Conservation (phyloP, 2,113 vertebrate species). For the Muscicapa adusta region DNA sequence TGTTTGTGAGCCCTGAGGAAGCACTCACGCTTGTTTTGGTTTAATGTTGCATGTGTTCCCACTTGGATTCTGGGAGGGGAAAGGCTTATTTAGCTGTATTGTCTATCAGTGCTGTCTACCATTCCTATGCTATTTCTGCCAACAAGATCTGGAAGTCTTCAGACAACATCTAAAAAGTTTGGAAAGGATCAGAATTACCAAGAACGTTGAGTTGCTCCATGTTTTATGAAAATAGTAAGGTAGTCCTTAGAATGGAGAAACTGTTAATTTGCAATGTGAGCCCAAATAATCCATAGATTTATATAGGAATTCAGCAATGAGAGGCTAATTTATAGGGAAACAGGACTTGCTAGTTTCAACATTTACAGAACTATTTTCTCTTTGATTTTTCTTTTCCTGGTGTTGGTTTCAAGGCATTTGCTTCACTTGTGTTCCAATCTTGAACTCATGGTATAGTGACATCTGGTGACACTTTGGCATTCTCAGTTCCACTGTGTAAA, state of each 20-base stretch:
- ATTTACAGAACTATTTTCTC: neutral
- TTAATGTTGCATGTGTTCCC: neutral
- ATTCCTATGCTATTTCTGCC: neutral
- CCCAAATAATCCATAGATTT: neutral
- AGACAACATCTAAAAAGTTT: neutral
- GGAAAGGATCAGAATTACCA: neutral
- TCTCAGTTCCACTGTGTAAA: slow-evolving; percentile 65
- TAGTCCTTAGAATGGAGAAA: neutral
- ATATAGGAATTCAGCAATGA: neutral
- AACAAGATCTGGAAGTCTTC: neutral
- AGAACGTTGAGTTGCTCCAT: neutral
- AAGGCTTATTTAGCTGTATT: neutral
- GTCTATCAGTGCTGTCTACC: neutral
- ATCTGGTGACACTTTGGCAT: slow-evolving; percentile 61
- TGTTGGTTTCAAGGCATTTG: slow-evolving; percentile 60
- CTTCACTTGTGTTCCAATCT: slow-evolving; percentile 54
- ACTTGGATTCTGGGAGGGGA: neutral
- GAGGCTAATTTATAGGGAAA: neutral
- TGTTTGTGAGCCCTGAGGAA: neutral
- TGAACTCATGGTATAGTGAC: slow-evolving; percentile 53
- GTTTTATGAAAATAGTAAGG: neutral
- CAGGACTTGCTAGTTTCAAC: neutral
- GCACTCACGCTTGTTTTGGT: neutral
- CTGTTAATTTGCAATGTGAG: neutral
- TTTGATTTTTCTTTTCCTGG: neutral